A percentile compares a stretch with the other conserved stretches of the same genome.
Conservation (phyloP, 2,113 vertebrate genomes). For the Romanogobio albipinnatus region DNA sequence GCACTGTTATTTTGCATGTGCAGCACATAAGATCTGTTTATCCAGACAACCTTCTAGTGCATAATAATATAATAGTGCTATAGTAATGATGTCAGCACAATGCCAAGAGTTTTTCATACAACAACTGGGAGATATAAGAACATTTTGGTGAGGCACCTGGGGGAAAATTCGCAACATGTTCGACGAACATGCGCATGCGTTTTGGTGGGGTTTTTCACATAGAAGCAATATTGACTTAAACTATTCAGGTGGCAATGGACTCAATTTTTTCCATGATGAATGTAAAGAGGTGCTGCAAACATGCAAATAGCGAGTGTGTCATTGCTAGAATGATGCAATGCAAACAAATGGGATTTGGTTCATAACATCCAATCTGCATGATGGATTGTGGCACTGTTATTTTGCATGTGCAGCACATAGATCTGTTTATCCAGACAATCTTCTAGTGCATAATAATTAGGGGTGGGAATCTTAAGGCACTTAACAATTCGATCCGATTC, state of each 20-base stretch:
- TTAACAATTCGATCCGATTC: too few relatives aligned
- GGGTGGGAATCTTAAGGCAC: too few relatives aligned
- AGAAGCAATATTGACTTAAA: too few relatives aligned
- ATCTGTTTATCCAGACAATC: not conserved
- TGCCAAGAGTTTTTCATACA: too few relatives aligned
- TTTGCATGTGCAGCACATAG: not conserved
- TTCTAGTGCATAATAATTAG: too few relatives aligned
- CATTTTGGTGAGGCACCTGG: too few relatives aligned
- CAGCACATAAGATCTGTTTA: not conserved
- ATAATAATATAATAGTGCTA: not conserved
- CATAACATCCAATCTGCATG: not conserved
- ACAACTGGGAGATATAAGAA: too few relatives aligned
- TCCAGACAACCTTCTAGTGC: too few relatives aligned
- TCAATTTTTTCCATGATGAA: conserved; percentile 95
- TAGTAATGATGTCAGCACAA: not conserved
- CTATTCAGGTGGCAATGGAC: conserved; percentile 76
- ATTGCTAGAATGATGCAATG: not conserved
- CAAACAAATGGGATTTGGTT: not conserved
- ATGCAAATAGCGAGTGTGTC: not conserved
- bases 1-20: not conserved
- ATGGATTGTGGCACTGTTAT: not conserved
- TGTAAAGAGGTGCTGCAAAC: conserved; percentile 88
- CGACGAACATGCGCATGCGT: too few relatives aligned
- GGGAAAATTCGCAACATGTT: too few relatives aligned
- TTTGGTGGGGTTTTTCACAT: too few relatives aligned